Conservation (phyloP, 2,888 invertebrate species). For the Dinocampus coccinellae region DNA sequence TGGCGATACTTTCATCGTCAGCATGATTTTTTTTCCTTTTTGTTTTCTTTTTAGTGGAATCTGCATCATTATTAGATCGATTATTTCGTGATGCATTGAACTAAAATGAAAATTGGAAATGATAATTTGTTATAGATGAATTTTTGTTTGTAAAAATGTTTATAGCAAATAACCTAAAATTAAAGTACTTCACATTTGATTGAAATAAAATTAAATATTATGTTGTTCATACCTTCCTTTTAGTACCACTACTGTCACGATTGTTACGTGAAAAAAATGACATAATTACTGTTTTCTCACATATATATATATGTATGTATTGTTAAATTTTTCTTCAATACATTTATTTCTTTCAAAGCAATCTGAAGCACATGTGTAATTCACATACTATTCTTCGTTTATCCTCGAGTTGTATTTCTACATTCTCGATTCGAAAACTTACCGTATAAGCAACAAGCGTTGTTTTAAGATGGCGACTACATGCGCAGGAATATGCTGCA, state of each 20-base stretch:
- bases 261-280: constrained; percentile 62
- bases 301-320: too few species aligned
- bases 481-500: too few species aligned
- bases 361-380: too few species aligned
- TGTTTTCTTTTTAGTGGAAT: constrained; percentile 42
- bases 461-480: too few species aligned
- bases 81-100: constrained; percentile 38
- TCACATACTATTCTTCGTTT: too few species aligned
- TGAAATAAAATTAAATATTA: neutral
- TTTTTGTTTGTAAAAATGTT: neutral
- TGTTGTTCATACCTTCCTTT: constrained; percentile 58
- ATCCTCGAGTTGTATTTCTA: too few species aligned
- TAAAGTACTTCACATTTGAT: neutral
- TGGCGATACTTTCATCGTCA: constrained; percentile 62
- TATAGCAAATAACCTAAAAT: neutral
- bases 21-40: constrained; percentile 43
- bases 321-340: too few species aligned
- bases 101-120: constrained; percentile 37
- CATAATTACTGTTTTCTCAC: constrained; percentile 53
- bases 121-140: constrained; percentile 5
- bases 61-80: constrained; percentile 24
- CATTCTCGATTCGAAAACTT: too few species aligned
- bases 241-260: constrained; percentile 47
- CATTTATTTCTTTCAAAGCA: too few species aligned
- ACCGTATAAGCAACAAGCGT: too few species aligned